Base-by-base conservation (phyloP, 2,113 vertebrate species). In the Psophia crepitans region DNA sequence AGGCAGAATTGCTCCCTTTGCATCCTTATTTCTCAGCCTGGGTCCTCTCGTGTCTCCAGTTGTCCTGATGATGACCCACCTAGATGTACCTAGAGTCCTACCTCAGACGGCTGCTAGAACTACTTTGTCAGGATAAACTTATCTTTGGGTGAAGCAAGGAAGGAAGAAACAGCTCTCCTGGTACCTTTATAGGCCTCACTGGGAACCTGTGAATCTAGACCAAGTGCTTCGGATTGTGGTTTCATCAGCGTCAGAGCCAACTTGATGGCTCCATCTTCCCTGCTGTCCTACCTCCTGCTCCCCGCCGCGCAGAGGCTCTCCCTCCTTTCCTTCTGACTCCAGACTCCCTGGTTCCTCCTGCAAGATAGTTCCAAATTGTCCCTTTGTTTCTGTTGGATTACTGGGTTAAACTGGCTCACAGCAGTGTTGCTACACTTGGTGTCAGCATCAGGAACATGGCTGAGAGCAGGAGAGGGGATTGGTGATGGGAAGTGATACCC, bases 271-370 rank as follows among this genome's bases (percentile, higher is more conserved):
- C 12, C n/a, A 1, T 49, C 27, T 85, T 66, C 32, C 46, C 30
- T 79, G 13, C 33, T 80, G 23, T 39, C 26, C 33, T 89, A 44
- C 22, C 5, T 80, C 19, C 28, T 37, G 1, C n/a, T 78, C 24
- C 54, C 32, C 1, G 0, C 9, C 2, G 1, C 1, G 3, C 8
- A 11, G 64, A 41, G 44, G 7, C 32, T 54, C 28, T 89, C 13
- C 9, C 9, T 71, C 17, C 35, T 68, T 91, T 75, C 26, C 24
- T 94, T 8, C 46, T 79, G 41, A 14, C 51, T 89, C 35, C 49
- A 65, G 33, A 41, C 19, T 61, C 30, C 30, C 33, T 74, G 20
- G 5, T 43, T 74, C 19, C 24, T 79, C 39, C 68, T n/a, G 26
- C 24, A 73, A 93, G 11, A 43, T 5, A 28, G 14, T 18, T 64